Base-by-base conservation (phyloP, 2,888 invertebrate genomes). In the Macrosoma leucophasiata region DNA sequence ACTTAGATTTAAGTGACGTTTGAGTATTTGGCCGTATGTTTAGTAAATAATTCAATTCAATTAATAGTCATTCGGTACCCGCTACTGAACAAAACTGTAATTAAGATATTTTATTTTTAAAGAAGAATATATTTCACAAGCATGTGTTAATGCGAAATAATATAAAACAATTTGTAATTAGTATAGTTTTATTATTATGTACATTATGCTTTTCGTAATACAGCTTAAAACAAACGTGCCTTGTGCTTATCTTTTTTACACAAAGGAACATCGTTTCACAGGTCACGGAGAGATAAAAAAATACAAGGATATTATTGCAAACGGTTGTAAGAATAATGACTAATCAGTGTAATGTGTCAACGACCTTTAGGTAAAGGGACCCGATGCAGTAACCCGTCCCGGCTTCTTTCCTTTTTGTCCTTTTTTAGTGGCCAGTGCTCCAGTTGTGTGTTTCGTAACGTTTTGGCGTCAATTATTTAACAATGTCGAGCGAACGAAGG, bases 381-480 rank as follows among this genome's bases (percentile, higher is more conserved):
- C 29, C 31, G 23, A 32, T 44, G 38, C 41, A 46, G 45, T 47
- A 52, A 52, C 39, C 50, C 55, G 52, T 52, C 51, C 54, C 51
- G 55, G 55, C 55, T 54, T 51, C 51, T 36, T 52, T 24, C 44
- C 50, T 48, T 40, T 43, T 43, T 50, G 36, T 41, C 41, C 36
- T 37, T 20, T 39, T 46, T 49, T 40, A 46, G 46, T 47, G 48
- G 51, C 48, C 54, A 48, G 43, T 52, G 55, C 43, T 53, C 52
- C 52, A 58, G 41, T 58, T 21, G 41, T 23, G 39, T 41, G 47
- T 62, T 63, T 56, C 50, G 49, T 55, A 58, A 57, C 46, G 33
- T 54, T 57, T 55, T 49, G 47, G 47, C 49, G 51, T 52, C 57
- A 49, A 39, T 13, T 36, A 53, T 51, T 48, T 30, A 31, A 29